Conservation (phyloP, 2,113 vertebrate species). For the Callospermophilus lateralis region DNA sequence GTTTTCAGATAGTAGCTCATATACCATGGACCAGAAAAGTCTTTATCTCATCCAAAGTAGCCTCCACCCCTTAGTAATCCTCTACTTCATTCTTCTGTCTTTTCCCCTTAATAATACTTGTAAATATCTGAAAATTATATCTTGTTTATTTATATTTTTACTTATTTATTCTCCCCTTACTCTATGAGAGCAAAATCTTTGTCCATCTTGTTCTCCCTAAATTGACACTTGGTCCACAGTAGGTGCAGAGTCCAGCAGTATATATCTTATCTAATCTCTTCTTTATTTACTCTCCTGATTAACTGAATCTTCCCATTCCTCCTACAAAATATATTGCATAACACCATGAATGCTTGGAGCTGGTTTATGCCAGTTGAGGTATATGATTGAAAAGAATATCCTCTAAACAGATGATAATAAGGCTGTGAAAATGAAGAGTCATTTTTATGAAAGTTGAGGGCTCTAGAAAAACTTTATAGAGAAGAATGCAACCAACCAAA, state of each 20-base stretch:
- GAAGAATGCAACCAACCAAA: background rate
- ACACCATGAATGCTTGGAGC: background rate
- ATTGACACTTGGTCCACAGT: background rate
- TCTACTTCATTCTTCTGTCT: background rate
- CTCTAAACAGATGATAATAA: background rate
- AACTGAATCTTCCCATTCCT: background rate
- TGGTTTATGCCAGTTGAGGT: background rate
- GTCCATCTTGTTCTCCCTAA: constrained; percentile 11
- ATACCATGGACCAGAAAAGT: background rate
- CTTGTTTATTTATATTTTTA: background rate
- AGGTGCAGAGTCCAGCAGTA: background rate
- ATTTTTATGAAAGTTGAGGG: background rate
- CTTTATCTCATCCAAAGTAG: background rate
- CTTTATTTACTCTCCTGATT: background rate
- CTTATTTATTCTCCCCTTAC: constrained; percentile 34
- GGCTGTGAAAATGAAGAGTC: background rate
- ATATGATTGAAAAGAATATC: constrained; percentile 9
- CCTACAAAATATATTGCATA: background rate
- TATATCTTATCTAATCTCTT: background rate
- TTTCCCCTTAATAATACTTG: background rate
- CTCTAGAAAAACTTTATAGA: constrained; percentile 24
- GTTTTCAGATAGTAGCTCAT: background rate
- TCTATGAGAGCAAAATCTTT: background rate
- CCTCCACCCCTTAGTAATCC: background rate
- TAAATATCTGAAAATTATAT: background rate